A percentile compares a stretch with the other conserved stretches of the same genome.
phyloP scores from a whole-genome alignment of 2,888 invertebrate genomes.

The Hyles lineata region DNA sequence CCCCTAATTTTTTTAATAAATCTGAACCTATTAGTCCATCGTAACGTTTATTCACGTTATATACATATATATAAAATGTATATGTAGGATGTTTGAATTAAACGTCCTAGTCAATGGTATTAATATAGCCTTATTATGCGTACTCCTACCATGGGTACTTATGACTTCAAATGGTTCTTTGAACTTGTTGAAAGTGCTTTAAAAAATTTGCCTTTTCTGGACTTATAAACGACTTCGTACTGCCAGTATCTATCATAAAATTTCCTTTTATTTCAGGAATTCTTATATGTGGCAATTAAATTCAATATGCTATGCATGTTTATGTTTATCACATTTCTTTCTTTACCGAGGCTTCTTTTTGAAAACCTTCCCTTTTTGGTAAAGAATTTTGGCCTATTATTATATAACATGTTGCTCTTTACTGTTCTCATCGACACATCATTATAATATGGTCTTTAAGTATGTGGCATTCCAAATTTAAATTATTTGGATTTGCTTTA shows the following conservation, averaged over 20 bases:
- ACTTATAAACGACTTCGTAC: conserved; percentile 29
- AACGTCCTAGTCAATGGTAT: background rate
- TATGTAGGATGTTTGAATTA: background rate
- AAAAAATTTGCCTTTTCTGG: background rate
- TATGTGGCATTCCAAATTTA: no score
- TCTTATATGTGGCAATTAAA: conserved; percentile 28
- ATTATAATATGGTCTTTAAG: no score
- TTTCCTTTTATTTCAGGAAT: conserved; percentile 29
- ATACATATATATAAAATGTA: background rate
- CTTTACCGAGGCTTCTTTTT: no score
- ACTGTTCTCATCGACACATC: no score
- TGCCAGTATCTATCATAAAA: conserved; percentile 30
- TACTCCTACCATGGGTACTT: background rate
- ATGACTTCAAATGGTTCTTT: background rate
- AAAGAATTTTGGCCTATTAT: no score
- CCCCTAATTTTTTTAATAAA: conserved; percentile 34
- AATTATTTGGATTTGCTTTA: no score
- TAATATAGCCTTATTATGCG: no score
- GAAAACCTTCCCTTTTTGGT: no score
- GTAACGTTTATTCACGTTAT: background rate
- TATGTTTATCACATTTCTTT: no score
- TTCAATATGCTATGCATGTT: no score
- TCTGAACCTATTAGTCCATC: background rate
- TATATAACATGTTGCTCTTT: no score
- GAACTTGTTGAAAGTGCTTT: background rate